These are phyloP conservation scores for Armadillidium nasatum DNA, from an alignment of 1,140 invertebrate genomes.

Conservation along the genomic window DNA sequence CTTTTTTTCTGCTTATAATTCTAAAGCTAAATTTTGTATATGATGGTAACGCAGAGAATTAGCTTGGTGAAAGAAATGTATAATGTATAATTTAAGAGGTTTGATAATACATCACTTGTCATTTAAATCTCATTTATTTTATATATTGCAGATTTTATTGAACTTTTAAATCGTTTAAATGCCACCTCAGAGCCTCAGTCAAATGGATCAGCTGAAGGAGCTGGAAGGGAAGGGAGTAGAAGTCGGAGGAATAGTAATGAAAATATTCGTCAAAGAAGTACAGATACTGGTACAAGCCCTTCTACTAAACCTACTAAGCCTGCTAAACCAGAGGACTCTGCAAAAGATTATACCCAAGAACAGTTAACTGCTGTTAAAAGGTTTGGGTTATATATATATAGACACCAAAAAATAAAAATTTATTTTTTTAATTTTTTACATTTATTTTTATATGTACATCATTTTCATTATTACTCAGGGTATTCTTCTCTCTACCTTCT, in stretches of 20 bases:
- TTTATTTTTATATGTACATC: too few species aligned
- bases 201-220: neutral
- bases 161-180: neutral
- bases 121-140: neutral
- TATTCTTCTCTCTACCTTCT: too few species aligned
- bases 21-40: too few species aligned
- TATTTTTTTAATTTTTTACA: too few species aligned
- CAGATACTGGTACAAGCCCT: neutral
- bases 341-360: neutral
- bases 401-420: too few species aligned
- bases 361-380: neutral
- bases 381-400: too few species aligned
- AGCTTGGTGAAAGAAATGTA: too few species aligned
- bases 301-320: neutral
- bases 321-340: neutral
- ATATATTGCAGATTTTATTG: neutral
- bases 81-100: too few species aligned
- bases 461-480: too few species aligned
- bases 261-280: slow-evolving; percentile 1
- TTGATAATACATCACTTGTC: neutral
- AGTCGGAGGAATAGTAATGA: slow-evolving; percentile 1
- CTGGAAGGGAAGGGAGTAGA: neutral
- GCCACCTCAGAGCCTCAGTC: neutral
- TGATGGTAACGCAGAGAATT: too few species aligned
- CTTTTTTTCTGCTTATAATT: too few species aligned